These are phyloP conservation scores for Seriola dumerili DNA, from an alignment of 2,113 vertebrate species.

Conservation along the genomic window DNA sequence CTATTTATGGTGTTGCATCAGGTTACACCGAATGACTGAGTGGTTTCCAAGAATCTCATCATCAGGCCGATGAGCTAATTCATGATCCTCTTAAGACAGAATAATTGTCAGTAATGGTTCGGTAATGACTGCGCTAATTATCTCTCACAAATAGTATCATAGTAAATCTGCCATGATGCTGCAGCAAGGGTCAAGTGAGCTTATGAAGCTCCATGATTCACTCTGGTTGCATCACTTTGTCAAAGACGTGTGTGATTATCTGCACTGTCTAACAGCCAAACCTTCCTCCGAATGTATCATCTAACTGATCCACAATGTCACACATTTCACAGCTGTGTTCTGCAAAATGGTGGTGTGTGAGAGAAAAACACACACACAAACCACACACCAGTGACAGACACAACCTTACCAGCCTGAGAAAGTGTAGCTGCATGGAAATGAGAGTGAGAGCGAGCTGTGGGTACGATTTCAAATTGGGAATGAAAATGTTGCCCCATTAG, in stretches of 20 bases:
- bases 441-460: constrained; percentile 40
- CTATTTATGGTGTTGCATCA: constrained; percentile 16
- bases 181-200: constrained; percentile 59
- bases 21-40: constrained; percentile 42
- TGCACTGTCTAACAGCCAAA: constrained; percentile 11
- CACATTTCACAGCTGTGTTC: constrained; percentile 51
- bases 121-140: constrained; percentile 62
- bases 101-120: constrained; percentile 41
- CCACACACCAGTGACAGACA: constrained; percentile 28
- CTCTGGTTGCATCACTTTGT: constrained; percentile 34
- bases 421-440: constrained; percentile 41
- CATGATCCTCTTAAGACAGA: constrained; percentile 47
- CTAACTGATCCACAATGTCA: constrained; percentile 17
- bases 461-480: constrained; percentile 44
- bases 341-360: too few species aligned
- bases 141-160: constrained; percentile 37
- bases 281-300: constrained; percentile 25
- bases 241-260: constrained; percentile 43
- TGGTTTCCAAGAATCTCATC: constrained; percentile 55
- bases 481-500: constrained; percentile 67
- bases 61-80: constrained; percentile 45
- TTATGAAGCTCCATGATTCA: constrained; percentile 48
- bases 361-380: too few species aligned
- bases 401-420: constrained; percentile 23
- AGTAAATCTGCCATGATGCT: constrained; percentile 50